Evolutionary conservation across 2,888 invertebrate genomes (phyloP).

Genomic region (Coecobrya sp.): DNA sequence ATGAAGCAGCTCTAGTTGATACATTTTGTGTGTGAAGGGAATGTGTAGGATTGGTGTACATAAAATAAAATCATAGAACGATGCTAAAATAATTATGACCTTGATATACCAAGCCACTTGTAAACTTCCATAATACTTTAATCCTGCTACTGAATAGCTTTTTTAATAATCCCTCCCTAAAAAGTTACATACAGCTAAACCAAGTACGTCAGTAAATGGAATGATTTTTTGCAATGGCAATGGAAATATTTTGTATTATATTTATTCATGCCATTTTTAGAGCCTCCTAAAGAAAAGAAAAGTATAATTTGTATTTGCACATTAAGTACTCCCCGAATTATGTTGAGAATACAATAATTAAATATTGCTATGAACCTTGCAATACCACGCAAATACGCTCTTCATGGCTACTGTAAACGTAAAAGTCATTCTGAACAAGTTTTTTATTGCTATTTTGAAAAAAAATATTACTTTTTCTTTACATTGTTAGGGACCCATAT

Average conservation of each 20-base stretch:
- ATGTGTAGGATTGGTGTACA: background rate
- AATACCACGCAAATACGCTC: background rate
- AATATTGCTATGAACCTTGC: constrained; percentile 21
- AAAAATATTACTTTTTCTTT: background rate
- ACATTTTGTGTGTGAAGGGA: too few species aligned
- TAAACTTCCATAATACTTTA: constrained; percentile 27
- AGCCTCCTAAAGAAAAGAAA: background rate
- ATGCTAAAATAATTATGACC: constrained; percentile 6
- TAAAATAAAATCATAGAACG: background rate
- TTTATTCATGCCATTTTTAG: background rate
- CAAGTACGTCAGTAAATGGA: background rate
- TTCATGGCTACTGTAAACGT: background rate
- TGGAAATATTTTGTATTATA: background rate
- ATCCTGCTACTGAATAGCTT: constrained; percentile 34
- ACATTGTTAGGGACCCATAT: background rate
- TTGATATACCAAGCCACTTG: background rate
- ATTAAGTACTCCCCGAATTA: background rate
- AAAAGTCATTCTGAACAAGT: background rate
- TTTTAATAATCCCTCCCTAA: background rate
- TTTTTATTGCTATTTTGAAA: background rate
- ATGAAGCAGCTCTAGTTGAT: background rate
- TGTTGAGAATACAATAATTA: background rate
- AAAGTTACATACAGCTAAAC: background rate
- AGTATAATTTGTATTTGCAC: background rate
- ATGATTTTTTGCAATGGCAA: background rate